Evolutionary conservation across 2,888 invertebrate genomes (phyloP), one percentile per base, ranked within the genome.

Genomic region (Aporophyla nigra): DNA sequence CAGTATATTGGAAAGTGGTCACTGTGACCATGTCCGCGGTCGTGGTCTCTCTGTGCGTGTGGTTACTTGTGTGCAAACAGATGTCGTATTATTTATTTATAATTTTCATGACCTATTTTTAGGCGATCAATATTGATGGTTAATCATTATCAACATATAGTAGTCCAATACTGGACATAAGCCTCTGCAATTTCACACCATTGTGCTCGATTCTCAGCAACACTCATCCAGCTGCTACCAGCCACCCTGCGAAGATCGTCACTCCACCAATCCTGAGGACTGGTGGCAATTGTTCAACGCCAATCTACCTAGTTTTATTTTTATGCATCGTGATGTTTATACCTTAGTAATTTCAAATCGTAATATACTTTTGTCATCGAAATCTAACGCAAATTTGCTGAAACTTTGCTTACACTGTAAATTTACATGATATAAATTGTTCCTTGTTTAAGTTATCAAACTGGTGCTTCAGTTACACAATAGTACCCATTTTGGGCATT

Each of bases 401-500:
- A 46, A 72, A n/a, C 16, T 58, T 58, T 24, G 24, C 24, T 24
- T 7, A 51, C 33, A 53, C 53, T 67, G 27, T 51, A 33, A 66
- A 58, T 49, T 46, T 46, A 33, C 3, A 33, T 33, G 43, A 10
- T 68, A n/a, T 40, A 68, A n/a, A 33, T 24, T 59, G 51, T 19
- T 43, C 16, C 27, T 51, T 43, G 49, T 40, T 51, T 27, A 21
- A 72, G 24, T 54, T 4, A 46, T 33, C 27, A 46, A 73, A 46
- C 33, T 72, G 33, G 19, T 54, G 19, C 46, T 71, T 46, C n/a
- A 46, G 10, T 33, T 73, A 73, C 61, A 73, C 53, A 73, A 71
- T 43, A 54, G 33, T 24, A 16, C n/a, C 51, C 33, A 21, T 59
- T 76, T 65, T 9, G 61, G 14, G 43, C 53, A 61, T 51, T 56